Base-by-base conservation (phyloP, 2,113 vertebrate genomes). In the Brachionichthys hirsutus region DNA sequence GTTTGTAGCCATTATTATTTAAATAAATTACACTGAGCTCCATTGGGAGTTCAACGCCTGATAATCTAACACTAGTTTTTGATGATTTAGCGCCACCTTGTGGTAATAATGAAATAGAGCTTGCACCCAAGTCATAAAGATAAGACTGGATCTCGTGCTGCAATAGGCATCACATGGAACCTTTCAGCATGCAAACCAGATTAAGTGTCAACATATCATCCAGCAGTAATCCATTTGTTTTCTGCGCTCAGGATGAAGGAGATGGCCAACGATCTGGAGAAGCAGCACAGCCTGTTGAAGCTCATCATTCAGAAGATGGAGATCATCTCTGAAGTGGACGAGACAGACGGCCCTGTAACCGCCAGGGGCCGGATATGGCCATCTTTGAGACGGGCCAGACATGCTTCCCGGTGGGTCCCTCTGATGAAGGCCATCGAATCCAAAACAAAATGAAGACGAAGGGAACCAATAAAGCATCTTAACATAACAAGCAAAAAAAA, bases 291-390 rank as follows among this genome's bases (percentile, higher is more conserved):
- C 50, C 93, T 99, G 13, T 87, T 99, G 64, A 98, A 97, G 79
- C 79, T 99, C 72, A 93, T 99, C 72, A 93, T 97, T 82, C 94
- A 98, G 82, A 99, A 98, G 88, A 96, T 99, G 96, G 97, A 98
- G 73, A 98, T 99, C 69, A 78, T 91, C 20, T 92, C 94, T 0
- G 97, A 98, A 79, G 92, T 92, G 1, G 97, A 97, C 9, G 95
- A 98, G 73, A 87, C 90, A 56, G 95, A 98, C 12, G 92, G 90
- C 46, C 93, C 93, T 0, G 84, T 88, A 45, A 86, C 89, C 20
- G 68, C 90, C 79, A 89, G 89, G 52, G 86, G 45, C 20, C 64
- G 56, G 24, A 87, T 78, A 72, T 92, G 90, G 70, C 62, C 48
- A 0, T 17, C 1, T 1, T 1, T 72, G 53, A 46, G 6, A 0